Evolutionary conservation across 2,797 vertebrate species (phyloP).

Genomic region (Acropternis orthonyx): DNA sequence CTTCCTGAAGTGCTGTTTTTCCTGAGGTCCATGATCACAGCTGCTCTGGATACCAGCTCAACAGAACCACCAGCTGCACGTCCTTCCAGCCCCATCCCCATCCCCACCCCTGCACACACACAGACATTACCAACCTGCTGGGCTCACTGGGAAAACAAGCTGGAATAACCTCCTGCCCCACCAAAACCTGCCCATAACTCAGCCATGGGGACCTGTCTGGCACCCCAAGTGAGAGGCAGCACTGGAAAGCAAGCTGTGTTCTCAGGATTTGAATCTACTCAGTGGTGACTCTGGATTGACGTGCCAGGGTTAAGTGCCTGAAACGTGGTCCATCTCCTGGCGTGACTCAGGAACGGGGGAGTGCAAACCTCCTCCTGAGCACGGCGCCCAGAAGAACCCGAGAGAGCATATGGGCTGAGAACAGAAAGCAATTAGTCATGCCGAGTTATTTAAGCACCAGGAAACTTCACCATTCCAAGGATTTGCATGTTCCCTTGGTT

Average conservation of each 20-base stretch:
- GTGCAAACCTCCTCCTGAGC: neutral
- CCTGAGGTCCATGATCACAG: rapidly evolving
- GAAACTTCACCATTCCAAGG: neutral
- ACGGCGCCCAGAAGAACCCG: neutral
- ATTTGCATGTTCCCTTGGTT: neutral
- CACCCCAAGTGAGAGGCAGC: neutral
- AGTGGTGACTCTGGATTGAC: neutral
- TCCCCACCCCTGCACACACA: neutral
- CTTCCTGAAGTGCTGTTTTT: neutral
- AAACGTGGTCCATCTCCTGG: neutral
- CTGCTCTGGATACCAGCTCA: neutral
- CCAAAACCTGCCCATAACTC: neutral
- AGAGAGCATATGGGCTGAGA: conserved; percentile 2
- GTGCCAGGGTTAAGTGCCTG: neutral
- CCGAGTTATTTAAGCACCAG: neutral
- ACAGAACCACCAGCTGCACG: rapidly evolving
- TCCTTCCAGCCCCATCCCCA: neutral
- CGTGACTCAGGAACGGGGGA: neutral
- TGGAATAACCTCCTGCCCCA: neutral
- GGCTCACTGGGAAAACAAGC: neutral
- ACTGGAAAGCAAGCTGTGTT: neutral
- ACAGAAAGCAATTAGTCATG: neutral
- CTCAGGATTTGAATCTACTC: neutral
- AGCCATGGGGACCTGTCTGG: neutral
- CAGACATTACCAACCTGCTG: neutral